Evolutionary conservation across 2,113 vertebrate species (phyloP).

Genomic region (Megalops atlanticus): DNA sequence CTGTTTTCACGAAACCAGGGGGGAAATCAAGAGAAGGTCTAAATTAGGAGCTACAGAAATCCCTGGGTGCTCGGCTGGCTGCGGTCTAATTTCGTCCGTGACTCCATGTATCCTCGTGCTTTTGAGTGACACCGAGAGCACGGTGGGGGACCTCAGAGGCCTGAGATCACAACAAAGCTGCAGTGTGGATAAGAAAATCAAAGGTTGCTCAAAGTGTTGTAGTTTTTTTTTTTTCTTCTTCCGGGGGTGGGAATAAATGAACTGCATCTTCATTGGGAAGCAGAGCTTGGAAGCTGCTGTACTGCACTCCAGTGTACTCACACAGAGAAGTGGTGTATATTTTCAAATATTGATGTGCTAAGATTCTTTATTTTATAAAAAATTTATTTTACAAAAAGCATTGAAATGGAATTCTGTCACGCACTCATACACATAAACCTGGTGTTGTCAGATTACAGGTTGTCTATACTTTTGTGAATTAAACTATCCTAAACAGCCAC

Average conservation of each 20-base stretch:
- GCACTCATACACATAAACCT: not conserved
- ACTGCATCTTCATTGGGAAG: not conserved
- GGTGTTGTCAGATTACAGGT: not conserved
- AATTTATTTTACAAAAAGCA: not conserved
- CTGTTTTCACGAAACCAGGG: conserved; percentile 1
- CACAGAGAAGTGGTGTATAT: not conserved
- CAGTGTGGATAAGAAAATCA: conserved; percentile 41
- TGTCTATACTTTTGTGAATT: not conserved
- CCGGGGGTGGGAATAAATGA: too few relatives aligned
- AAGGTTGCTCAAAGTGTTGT: conserved; percentile 43
- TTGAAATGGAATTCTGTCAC: not conserved
- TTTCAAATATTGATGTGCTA: not conserved
- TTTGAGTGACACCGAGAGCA: conserved; percentile 36
- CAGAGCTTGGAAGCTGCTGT: not conserved
- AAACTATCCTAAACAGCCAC: not conserved
- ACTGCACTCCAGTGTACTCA: not conserved
- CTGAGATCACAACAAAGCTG: conserved; percentile 36
- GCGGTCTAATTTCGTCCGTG: conserved; percentile 18
- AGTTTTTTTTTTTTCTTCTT: conserved; percentile 20
- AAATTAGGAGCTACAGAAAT: conserved; percentile 19
- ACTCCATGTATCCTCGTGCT: conserved; percentile 17
- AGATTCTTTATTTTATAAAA: not conserved
- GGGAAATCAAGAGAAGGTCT: conserved; percentile 26
- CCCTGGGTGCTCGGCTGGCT: not conserved
- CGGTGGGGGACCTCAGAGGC: conserved; percentile 30